Percentiles rank a stretch among this genome's conserved stretches.
phyloP scores from a whole-genome alignment of 1,140 invertebrate genomes.

The Belonocnema kinseyi region DNA sequence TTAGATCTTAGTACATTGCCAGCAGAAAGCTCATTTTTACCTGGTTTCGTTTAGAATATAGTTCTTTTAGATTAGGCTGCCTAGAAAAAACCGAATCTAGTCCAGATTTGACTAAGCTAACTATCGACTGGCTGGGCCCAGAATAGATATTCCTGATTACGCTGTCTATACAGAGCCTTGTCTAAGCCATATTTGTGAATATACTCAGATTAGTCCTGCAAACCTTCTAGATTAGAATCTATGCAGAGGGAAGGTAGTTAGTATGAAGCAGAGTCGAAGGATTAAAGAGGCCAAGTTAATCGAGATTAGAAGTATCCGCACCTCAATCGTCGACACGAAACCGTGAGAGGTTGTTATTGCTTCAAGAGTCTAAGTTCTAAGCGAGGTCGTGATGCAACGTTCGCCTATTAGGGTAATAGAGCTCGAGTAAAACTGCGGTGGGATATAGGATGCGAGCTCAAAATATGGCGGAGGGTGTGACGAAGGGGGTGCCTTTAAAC shows the following conservation, averaged over 20 bases:
- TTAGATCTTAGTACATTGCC: conserved; percentile 1
- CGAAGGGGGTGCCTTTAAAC: conserved; percentile 52
- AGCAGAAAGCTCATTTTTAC: not conserved
- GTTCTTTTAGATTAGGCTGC: not conserved
- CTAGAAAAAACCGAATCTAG: not conserved
- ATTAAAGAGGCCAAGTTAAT: conserved; percentile 45
- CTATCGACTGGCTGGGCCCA: too few relatives aligned
- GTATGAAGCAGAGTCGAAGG: not conserved
- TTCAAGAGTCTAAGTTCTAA: conserved; percentile 32
- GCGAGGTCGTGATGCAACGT: conserved; percentile 46
- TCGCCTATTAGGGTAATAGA: conserved; percentile 55
- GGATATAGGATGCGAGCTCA: conserved; percentile 30
- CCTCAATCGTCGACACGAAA: conserved; percentile 37
- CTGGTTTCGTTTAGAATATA: not conserved
- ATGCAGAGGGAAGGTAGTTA: too few relatives aligned
- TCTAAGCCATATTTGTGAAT: too few relatives aligned
- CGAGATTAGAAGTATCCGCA: conserved; percentile 47
- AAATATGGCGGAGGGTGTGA: conserved; percentile 59
- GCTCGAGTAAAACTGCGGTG: conserved; percentile 37
- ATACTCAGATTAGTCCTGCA: not conserved
- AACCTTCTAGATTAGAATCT: not conserved
- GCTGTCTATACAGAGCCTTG: too few relatives aligned
- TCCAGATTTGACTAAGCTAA: not conserved
- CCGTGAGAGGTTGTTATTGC: too few relatives aligned
- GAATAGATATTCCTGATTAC: not conserved